Conservation (phyloP, 2,888 invertebrate genomes). For the Rhingia campestris region DNA sequence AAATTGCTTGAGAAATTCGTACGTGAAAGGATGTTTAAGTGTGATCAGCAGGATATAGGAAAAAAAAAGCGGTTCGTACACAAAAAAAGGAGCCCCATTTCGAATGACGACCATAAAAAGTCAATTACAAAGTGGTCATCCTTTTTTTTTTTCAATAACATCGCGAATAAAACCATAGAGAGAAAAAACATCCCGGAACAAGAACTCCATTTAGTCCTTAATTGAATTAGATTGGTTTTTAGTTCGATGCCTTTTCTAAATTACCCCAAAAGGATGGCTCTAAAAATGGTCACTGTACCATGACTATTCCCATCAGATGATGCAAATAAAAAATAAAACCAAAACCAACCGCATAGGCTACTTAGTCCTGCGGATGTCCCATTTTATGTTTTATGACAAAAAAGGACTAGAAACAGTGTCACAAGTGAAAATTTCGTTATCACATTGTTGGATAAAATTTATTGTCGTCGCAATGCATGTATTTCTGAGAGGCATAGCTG, state of each 20-base stretch:
- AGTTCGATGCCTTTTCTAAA: conserved; percentile 63
- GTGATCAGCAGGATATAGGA: conserved; percentile 19
- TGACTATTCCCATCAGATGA: conserved; percentile 24
- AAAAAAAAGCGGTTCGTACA: conserved; percentile 46
- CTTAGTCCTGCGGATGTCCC: conserved; percentile 64
- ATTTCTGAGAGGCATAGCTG: not conserved
- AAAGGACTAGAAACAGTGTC: conserved; percentile 18
- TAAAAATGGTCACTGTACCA: conserved; percentile 48
- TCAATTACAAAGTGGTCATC: conserved; percentile 48
- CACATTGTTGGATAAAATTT: conserved; percentile 71
- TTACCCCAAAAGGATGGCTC: conserved; percentile 41
- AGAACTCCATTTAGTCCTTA: conserved; percentile 53
- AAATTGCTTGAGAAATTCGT: conserved; percentile 42
- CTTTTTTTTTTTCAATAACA: not conserved
- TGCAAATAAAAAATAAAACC: conserved; percentile 32
- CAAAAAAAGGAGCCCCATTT: not conserved
- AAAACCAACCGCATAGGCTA: conserved; percentile 48
- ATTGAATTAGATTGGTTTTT: conserved; percentile 66
- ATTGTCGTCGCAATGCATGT: conserved; percentile 68
- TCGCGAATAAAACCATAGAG: not conserved
- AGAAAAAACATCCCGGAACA: conserved; percentile 7
- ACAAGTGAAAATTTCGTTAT: conserved; percentile 66
- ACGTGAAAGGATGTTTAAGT: conserved; percentile 27
- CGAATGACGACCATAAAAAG: conserved; percentile 55
- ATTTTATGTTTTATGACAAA: conserved; percentile 19